These are phyloP conservation scores for Pseudorhiza aurosa DNA, from an alignment of 30 jellyfish, hydroid and myxozoan genomes.

Conservation along the genomic window DNA sequence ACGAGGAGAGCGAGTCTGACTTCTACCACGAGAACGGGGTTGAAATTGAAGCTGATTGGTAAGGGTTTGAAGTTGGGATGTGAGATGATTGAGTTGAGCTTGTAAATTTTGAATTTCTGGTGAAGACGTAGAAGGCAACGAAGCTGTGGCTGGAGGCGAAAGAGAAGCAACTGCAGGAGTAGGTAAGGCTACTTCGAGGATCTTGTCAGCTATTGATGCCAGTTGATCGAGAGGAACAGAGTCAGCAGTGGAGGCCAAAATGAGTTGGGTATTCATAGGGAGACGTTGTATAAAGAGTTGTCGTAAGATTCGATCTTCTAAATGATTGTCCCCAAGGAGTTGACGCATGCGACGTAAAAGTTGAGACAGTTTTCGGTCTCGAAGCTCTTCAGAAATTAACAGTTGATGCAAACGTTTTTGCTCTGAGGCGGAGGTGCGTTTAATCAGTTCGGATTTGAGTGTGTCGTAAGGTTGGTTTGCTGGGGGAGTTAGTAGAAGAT, in stretches of 20 bases:
- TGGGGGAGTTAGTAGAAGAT: conserved; percentile 4
- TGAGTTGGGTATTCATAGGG: conserved; percentile 23
- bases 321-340: conserved; percentile 19
- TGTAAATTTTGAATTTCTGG: not conserved
- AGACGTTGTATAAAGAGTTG: conserved; percentile 29
- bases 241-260: conserved; percentile 34
- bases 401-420: too few relatives aligned
- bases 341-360: too few relatives aligned
- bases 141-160: not conserved
- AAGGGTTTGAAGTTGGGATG: not conserved
- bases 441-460: conserved; percentile 1
- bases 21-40: conserved; percentile 1
- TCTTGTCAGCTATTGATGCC: too few relatives aligned
- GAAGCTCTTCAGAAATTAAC: conserved; percentile 20
- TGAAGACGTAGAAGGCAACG: too few relatives aligned
- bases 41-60: not conserved
- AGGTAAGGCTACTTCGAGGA: conserved; percentile 10
- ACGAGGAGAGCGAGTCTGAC: not conserved
- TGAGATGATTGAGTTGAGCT: not conserved
- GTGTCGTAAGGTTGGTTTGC: not conserved
- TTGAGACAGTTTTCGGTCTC: conserved; percentile 27
- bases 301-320: conserved; percentile 16
- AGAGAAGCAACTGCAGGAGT: not conserved
- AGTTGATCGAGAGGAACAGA: not conserved
- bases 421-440: too few relatives aligned